A percentile compares a stretch with the other conserved stretches of the same genome.
These are phyloP conservation scores for Smutsia gigantea DNA, from an alignment of 2,797 vertebrate genomes.

Conservation along the genomic window DNA sequence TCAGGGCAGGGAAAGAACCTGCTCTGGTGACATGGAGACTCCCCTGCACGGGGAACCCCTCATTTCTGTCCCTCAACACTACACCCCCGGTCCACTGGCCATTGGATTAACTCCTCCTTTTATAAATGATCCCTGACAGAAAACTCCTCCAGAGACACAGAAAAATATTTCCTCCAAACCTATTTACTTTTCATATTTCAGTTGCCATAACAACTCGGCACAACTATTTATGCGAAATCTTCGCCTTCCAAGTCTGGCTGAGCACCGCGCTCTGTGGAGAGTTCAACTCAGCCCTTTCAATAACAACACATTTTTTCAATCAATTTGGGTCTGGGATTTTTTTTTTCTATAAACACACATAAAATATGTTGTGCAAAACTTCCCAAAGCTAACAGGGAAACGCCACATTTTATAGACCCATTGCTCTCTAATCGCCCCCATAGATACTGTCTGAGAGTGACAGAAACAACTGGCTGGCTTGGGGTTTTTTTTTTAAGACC, in stretches of 20 bases:
- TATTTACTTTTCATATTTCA: constrained; percentile 79
- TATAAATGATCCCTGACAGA: constrained; percentile 17
- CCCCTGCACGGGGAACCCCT: accelerated
- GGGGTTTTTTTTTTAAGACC: too few species aligned
- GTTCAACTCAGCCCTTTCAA: constrained; percentile 73
- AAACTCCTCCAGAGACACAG: constrained; percentile 52
- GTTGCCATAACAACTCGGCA: constrained; percentile 77
- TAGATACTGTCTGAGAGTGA: neutral
- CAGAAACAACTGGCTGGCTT: neutral
- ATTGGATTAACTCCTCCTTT: neutral
- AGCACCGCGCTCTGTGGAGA: constrained; percentile 50
- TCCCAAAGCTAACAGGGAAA: constrained; percentile 72
- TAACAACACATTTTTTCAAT: constrained; percentile 79
- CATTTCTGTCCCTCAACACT: too few species aligned
- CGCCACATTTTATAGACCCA: constrained; percentile 19
- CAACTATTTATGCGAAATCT: constrained; percentile 76
- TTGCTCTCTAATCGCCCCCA: neutral
- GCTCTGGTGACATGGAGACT: accelerated
- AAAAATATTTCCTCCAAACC: constrained; percentile 68
- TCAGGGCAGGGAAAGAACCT: neutral
- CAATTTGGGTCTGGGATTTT: constrained; percentile 78
- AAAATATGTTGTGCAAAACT: constrained; percentile 79
- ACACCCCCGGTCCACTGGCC: neutral
- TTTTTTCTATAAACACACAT: constrained; percentile 83
- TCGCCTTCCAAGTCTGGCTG: neutral